These are phyloP conservation scores for Hydroisotoma schaefferi DNA, from an alignment of 2,888 invertebrate species.

Conservation along the genomic window DNA sequence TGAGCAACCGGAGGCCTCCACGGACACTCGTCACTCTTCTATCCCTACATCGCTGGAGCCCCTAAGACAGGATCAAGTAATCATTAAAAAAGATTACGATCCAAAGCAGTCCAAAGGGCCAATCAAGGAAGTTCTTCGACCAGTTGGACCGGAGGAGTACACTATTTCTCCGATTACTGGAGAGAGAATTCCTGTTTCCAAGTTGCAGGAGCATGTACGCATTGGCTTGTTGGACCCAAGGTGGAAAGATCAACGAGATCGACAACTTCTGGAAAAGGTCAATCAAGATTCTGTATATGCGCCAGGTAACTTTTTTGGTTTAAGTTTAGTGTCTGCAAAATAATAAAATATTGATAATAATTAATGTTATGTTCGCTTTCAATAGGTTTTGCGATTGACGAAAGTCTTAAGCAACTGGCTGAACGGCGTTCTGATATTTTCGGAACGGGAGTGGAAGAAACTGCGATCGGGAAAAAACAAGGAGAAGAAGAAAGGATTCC, in stretches of 20 bases:
- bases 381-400: constrained; percentile 82
- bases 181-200: constrained; percentile 93
- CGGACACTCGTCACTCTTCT: not conserved
- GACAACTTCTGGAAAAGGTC: constrained; percentile 86
- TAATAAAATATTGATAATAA: constrained; percentile 11
- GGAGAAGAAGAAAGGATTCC: constrained; percentile 65
- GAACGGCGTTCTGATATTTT: constrained; percentile 99
- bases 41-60: constrained; percentile 52
- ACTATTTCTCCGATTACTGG: constrained; percentile 98
- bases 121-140: constrained; percentile 60
- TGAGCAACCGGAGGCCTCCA: constrained; percentile 50
- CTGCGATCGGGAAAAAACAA: constrained; percentile 97
- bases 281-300: constrained; percentile 84
- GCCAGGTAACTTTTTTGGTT: constrained; percentile 50
- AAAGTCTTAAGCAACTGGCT: constrained; percentile 89
- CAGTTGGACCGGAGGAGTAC: constrained; percentile 72
- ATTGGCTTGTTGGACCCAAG: constrained; percentile 93
- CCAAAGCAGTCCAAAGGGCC: constrained; percentile 68
- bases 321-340: too few relatives aligned
- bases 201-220: constrained; percentile 97
- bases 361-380: constrained; percentile 46
- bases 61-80: constrained; percentile 69
- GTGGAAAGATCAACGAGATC: constrained; percentile 95
- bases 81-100: constrained; percentile 94
- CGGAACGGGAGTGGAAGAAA: constrained; percentile 97